phyloP scores from a whole-genome alignment of 2,888 invertebrate genomes.

The Cephus spinipes region DNA sequence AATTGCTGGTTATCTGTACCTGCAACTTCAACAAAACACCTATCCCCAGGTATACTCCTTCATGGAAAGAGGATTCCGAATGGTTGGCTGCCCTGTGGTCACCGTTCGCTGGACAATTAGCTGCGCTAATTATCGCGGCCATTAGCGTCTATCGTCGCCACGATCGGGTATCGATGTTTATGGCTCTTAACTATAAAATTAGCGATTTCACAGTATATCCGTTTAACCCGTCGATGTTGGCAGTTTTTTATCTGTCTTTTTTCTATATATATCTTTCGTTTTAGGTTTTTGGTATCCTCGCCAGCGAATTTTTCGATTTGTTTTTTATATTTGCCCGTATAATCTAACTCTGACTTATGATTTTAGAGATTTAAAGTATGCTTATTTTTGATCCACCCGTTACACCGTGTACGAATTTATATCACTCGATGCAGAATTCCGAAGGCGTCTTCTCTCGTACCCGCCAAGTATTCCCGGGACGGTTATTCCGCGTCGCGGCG shows the following conservation, averaged over 20 bases:
- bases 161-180: neutral
- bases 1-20: neutral
- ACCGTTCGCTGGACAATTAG: neutral
- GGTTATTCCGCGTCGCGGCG: conserved; percentile 31
- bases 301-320: too few relatives aligned
- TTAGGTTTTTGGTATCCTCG: too few relatives aligned
- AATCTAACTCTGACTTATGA: neutral
- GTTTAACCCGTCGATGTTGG: neutral
- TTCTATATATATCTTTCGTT: neutral
- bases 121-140: neutral
- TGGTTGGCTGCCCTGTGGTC: neutral
- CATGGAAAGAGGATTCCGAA: neutral
- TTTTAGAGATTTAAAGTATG: too few relatives aligned
- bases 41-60: neutral
- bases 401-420: too few relatives aligned
- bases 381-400: too few relatives aligned
- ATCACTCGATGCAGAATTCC: neutral
- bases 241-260: neutral
- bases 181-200: neutral
- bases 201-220: neutral
- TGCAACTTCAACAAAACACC: neutral
- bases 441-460: neutral
- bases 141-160: neutral
- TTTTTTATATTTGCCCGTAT: too few relatives aligned
- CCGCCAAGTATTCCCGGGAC: conserved; percentile 24